Evolutionary conservation across 30 jellyfish, hydroid and myxozoan species (phyloP).

Genomic region (Aurelia sp.): DNA sequence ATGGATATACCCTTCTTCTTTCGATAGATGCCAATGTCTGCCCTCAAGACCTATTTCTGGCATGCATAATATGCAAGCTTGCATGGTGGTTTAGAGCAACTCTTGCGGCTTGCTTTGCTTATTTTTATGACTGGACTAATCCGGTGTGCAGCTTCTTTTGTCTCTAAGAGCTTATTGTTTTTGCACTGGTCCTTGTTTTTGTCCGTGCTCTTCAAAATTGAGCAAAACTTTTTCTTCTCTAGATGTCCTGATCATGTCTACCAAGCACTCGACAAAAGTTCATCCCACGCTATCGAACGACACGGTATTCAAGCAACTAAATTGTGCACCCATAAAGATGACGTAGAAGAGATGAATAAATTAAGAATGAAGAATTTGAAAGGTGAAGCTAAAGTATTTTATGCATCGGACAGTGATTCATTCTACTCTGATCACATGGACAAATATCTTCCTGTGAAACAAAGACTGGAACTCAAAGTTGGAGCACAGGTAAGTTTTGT

Average conservation of each 20-base stretch:
- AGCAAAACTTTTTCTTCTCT: not conserved
- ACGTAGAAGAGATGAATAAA: slow-evolving; percentile 85
- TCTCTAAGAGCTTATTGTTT: too few relatives aligned
- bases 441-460: slow-evolving; percentile 66
- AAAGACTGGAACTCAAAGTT: slow-evolving; percentile 74
- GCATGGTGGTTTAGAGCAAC: too few relatives aligned
- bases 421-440: slow-evolving; percentile 75
- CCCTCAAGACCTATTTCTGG: too few relatives aligned
- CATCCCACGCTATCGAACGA: slow-evolving; percentile 52
- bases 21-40: too few relatives aligned
- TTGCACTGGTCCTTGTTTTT: too few relatives aligned
- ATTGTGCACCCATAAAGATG: slow-evolving; percentile 91
- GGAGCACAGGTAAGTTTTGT: slow-evolving; percentile 89
- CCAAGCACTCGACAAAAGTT: slow-evolving; percentile 42
- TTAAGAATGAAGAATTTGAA: slow-evolving; percentile 65
- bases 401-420: slow-evolving; percentile 75
- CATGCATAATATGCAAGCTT: too few relatives aligned
- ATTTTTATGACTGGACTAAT: too few relatives aligned
- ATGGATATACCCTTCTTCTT: too few relatives aligned
- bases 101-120: too few relatives aligned
- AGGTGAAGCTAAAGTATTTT: slow-evolving; percentile 65
- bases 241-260: slow-evolving; percentile 90
- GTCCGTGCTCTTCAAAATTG: too few relatives aligned
- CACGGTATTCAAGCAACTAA: slow-evolving; percentile 89
- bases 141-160: too few relatives aligned